These are phyloP conservation scores for Amiota mariae DNA, from an alignment of 2,888 invertebrate species.

Conservation along the genomic window DNA sequence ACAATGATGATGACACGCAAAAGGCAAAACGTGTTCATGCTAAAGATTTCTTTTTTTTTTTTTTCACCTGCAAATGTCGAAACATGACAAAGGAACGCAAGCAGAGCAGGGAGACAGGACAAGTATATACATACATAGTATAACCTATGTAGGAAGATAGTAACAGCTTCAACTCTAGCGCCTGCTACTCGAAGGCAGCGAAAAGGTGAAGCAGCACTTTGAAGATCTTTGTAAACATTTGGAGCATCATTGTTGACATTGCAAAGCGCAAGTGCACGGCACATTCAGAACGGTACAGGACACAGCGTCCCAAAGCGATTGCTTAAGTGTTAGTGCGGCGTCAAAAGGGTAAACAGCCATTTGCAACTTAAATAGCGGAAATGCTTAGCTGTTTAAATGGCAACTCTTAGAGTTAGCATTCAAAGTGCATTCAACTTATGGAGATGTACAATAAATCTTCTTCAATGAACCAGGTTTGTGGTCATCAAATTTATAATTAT, in stretches of 20 bases:
- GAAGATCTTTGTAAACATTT: conserved; percentile 58
- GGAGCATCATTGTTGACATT: conserved; percentile 57
- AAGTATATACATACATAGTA: no score
- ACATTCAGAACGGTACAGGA: no score
- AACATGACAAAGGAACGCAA: not conserved
- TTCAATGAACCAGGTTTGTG: no score
- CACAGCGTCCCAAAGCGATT: no score
- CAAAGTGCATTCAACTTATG: no score
- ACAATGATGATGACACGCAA: not conserved
- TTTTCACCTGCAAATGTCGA: not conserved
- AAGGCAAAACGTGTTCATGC: conserved; percentile 9
- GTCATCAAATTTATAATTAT: no score
- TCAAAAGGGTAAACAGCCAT: no score
- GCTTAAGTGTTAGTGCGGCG: no score
- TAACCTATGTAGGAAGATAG: not conserved
- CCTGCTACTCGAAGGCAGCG: conserved; percentile 20
- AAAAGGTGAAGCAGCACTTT: conserved; percentile 43
- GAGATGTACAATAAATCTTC: no score
- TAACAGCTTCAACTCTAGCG: not conserved
- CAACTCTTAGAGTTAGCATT: no score
- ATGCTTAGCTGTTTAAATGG: no score
- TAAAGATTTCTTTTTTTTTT: not conserved
- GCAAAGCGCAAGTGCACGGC: conserved; percentile 36
- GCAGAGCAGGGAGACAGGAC: not conserved
- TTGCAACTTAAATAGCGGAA: no score